Evolutionary conservation across 2,888 invertebrate genomes (phyloP), one percentile per base, ranked within the genome.

Genomic region (Mesorhabditis belari): DNA sequence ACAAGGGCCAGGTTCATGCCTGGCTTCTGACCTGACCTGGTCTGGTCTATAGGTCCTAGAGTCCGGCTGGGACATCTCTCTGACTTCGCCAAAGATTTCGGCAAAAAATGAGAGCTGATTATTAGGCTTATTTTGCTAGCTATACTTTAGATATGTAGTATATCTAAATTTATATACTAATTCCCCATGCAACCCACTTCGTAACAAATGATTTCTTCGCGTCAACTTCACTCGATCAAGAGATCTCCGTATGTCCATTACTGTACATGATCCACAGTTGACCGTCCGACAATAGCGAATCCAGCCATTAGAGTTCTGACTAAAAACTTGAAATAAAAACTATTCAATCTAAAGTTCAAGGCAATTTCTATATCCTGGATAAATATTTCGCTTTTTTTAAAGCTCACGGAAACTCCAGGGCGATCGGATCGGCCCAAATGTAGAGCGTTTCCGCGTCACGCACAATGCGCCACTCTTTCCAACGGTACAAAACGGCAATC

Each of bases 231-330:
- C 21, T 92, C 55, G 50, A 55, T 63, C 6, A n/a, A n/a, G n/a
- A n/a, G n/a, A n/a, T 6, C 6, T 17, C 6, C 17, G 94, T 94
- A 79, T 92, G 92, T 65, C 96, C 96, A 79, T 93, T 93, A 27
- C 93, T 93, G 84, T 96, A 96, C 94, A 96, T 95, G 3, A 96
- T 95, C 54, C 93, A 92, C 66, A 96, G 86, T 85, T 94, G 94
- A 24, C 93, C 92, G 83, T 96, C 95, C 51, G 95, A 79, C 96
- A 90, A 84, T 94, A 96, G 62, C 95, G 87, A 85, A 98, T 95
- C 96, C 96, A 96, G 29, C 96, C 96, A 82, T 96, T 98, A 75
- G 91, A 92, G 69, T 95, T 95, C 81, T 95, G 94, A 52, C 73
- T 75, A 52, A 52, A 58, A 29, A n/a, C 17, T 6, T 17, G 12